These are phyloP conservation scores for Watsonalla binaria DNA, from an alignment of 2,888 invertebrate species.

Conservation along the genomic window DNA sequence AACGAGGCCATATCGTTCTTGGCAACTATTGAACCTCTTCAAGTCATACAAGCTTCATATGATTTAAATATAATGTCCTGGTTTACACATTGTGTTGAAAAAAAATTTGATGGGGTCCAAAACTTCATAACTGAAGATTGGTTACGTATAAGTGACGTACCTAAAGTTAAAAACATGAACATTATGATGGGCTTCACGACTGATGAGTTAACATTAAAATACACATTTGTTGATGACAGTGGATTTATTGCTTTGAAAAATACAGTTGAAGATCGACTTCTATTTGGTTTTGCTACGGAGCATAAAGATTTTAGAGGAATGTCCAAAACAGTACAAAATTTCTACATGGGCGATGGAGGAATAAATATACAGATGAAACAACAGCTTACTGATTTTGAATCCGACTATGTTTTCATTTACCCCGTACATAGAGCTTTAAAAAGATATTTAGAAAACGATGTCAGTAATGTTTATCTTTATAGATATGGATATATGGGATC, in stretches of 20 bases:
- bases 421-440: slow-evolving; percentile 26
- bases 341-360: slow-evolving; percentile 31
- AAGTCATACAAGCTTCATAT: slow-evolving; percentile 23
- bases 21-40: slow-evolving; percentile 18
- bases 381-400: slow-evolving; percentile 23
- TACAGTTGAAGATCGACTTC: slow-evolving; percentile 8
- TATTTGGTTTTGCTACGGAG: slow-evolving; percentile 17
- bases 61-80: slow-evolving; percentile 7
- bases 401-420: slow-evolving; percentile 30
- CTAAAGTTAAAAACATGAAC: slow-evolving; percentile 22
- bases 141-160: slow-evolving; percentile 13
- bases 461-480: slow-evolving; percentile 27
- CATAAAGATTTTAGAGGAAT: slow-evolving; percentile 17
- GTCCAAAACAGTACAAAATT: slow-evolving; percentile 16
- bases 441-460: slow-evolving; percentile 23
- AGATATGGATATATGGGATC: slow-evolving; percentile 33
- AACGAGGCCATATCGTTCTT: slow-evolving; percentile 33
- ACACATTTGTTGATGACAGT: neutral
- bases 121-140: slow-evolving; percentile 26
- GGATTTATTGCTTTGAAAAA: neutral
- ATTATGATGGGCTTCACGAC: slow-evolving; percentile 30
- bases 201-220: slow-evolving; percentile 18
- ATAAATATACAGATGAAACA: slow-evolving; percentile 12
- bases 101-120: slow-evolving; percentile 28
- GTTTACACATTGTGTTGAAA: slow-evolving; percentile 34